Conservation (phyloP, 37 sponge, comb jelly and placozoan species). For the Theonella swinhoei region DNA sequence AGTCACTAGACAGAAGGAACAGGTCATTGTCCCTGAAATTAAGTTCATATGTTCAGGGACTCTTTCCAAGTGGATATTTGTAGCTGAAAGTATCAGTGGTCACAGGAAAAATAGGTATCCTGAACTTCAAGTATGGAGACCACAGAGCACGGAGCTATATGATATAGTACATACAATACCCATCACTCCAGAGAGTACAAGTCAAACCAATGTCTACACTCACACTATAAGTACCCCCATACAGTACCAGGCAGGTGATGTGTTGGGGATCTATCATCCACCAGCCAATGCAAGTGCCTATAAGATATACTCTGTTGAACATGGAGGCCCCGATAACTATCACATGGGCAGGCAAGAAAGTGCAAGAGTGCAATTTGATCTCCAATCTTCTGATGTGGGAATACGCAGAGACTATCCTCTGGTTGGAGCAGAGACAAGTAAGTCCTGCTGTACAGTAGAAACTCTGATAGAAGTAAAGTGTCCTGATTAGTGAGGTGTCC, state of each 20-base stretch:
- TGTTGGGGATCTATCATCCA: slow-evolving; percentile 14
- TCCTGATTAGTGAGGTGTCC: background rate
- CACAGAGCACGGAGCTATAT: background rate
- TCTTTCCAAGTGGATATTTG: background rate
- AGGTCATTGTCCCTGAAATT: background rate
- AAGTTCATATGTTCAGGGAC: slow-evolving; percentile 4
- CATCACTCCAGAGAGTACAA: background rate
- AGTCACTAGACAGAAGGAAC: background rate
- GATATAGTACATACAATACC: background rate
- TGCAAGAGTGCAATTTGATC: background rate
- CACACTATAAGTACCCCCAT: background rate
- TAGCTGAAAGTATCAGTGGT: background rate
- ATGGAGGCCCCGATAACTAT: background rate
- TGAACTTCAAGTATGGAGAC: slow-evolving; percentile 21
- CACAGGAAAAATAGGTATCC: background rate
- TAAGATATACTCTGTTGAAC: background rate
- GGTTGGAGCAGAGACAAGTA: background rate
- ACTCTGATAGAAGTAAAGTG: no score
- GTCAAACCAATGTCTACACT: background rate
- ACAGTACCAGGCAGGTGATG: slow-evolving; percentile 4
- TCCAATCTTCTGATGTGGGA: background rate
- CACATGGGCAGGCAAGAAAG: background rate
- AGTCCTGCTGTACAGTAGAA: no score
- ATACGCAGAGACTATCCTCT: background rate
- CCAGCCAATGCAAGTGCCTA: background rate